phyloP scores from a whole-genome alignment of 1,140 invertebrate genomes.

The Pachypeltis micranthus region DNA sequence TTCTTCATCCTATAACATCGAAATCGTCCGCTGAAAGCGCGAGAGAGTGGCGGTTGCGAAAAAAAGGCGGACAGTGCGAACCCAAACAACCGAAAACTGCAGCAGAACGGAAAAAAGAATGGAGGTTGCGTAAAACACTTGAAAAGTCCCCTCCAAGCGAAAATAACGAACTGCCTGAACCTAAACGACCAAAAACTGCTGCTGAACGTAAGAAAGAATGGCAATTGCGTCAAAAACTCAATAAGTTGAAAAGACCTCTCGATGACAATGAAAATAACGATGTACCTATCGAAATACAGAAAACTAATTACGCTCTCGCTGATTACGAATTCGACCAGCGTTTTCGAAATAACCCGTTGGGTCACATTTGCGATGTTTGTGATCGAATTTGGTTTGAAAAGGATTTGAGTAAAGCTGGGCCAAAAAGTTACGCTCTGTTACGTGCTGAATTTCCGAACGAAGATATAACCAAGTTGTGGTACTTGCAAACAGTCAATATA shows the following conservation, averaged over 20 bases:
- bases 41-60: no score
- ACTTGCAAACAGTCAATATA: background rate
- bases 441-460: background rate
- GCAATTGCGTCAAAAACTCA: background rate
- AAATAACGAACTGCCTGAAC: background rate
- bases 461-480: constrained; percentile 1
- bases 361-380: constrained; percentile 1
- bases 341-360: background rate
- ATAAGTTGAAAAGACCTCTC: background rate
- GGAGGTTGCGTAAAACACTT: background rate
- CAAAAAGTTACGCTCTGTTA: background rate
- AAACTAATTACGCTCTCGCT: background rate
- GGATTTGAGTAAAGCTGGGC: background rate
- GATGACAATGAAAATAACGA: background rate
- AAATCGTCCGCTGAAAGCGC: no score
- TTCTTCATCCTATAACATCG: no score
- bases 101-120: background rate
- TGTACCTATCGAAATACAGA: background rate
- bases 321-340: background rate
- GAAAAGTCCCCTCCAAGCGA: background rate
- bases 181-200: background rate
- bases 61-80: background rate
- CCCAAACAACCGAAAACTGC: background rate
- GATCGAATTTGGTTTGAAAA: background rate
- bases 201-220: background rate